These are phyloP conservation scores for Temnopleurus reevesii DNA, from an alignment of 53 echinoderm and acorn worm genomes.

Conservation along the genomic window DNA sequence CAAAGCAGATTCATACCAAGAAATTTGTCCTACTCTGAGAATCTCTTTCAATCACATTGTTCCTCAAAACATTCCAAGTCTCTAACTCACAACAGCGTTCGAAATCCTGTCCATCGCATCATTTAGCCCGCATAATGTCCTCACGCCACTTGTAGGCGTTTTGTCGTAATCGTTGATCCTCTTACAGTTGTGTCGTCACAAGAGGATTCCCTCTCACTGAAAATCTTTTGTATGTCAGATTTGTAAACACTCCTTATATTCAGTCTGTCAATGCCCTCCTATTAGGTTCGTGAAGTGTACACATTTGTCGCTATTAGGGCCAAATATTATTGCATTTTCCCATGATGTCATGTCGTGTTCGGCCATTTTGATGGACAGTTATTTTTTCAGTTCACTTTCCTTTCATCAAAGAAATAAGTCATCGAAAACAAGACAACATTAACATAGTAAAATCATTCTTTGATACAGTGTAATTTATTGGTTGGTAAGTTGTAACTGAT, in stretches of 20 bases:
- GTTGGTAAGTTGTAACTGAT: too few species aligned
- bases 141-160: conserved; percentile 4
- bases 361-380: too few species aligned
- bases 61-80: background rate
- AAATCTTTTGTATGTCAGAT: background rate
- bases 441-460: too few species aligned
- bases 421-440: too few species aligned
- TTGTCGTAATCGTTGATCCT: conserved; percentile 3
- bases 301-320: too few species aligned
- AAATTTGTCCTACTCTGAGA: too few species aligned
- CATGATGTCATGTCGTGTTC: too few species aligned
- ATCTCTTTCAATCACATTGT: too few species aligned
- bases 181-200: background rate
- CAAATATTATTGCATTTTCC: too few species aligned
- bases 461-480: too few species aligned
- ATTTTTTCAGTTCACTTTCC: too few species aligned
- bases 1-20: conserved; percentile 8
- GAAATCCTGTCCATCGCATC: background rate
- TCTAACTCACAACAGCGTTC: conserved; percentile 7
- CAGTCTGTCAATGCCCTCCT: background rate
- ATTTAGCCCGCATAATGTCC: background rate
- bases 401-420: too few species aligned
- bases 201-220: background rate
- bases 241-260: background rate
- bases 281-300: background rate